phyloP scores from a whole-genome alignment of 1,140 invertebrate genomes.

The Hylyphantes graminicola region DNA sequence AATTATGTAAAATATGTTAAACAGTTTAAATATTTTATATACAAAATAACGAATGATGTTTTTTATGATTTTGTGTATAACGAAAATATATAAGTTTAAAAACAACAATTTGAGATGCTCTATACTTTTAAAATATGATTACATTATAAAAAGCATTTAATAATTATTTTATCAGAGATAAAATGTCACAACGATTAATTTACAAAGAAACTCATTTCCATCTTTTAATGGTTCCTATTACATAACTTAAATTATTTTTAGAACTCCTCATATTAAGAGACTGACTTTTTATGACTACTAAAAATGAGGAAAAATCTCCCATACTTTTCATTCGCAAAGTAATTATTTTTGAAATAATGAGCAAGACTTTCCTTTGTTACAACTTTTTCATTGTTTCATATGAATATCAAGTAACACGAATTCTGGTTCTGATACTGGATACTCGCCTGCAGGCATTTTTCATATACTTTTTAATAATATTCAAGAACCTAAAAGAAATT shows the following conservation, averaged over 20 bases:
- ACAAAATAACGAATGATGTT: too few relatives aligned
- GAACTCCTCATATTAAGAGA: not conserved
- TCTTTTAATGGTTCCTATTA: slow-evolving; percentile 40
- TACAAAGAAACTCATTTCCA: slow-evolving; percentile 47
- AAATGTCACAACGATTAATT: slow-evolving; percentile 52
- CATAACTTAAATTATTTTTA: not conserved
- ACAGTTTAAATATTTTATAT: too few relatives aligned
- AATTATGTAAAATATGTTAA: too few relatives aligned
- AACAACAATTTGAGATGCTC: too few relatives aligned
- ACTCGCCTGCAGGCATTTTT: slow-evolving; percentile 32
- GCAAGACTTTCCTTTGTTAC: slow-evolving; percentile 36
- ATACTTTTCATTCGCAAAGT: slow-evolving; percentile 32
- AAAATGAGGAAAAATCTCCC: not conserved
- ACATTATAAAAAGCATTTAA: too few relatives aligned
- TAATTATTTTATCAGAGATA: slow-evolving; percentile 26
- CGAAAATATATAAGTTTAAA: too few relatives aligned
- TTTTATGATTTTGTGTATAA: too few relatives aligned
- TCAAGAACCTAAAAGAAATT: not conserved
- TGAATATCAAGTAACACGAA: slow-evolving; percentile 27
- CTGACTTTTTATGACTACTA: not conserved
- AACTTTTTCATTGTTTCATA: slow-evolving; percentile 20
- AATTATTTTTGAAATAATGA: slow-evolving; percentile 52
- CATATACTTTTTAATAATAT: not conserved
- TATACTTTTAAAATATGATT: too few relatives aligned
- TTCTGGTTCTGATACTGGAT: not conserved